Conservation (phyloP, 2,797 vertebrate species). For the Diplodus puntazzo region DNA sequence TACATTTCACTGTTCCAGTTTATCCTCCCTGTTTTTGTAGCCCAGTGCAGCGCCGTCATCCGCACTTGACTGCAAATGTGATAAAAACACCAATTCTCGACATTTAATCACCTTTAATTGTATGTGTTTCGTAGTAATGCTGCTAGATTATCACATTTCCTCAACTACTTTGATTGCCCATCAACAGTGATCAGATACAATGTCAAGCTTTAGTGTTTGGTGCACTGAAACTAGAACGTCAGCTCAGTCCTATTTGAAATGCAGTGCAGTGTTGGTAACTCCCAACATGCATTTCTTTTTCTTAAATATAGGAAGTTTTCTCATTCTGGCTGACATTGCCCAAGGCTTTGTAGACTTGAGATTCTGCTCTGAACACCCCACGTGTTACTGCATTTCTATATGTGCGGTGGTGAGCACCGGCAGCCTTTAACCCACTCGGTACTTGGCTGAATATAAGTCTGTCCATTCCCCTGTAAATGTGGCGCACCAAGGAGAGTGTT, state of each 20-base stretch:
- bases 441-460: constrained; percentile 43
- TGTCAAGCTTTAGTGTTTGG: neutral
- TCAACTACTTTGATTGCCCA: neutral
- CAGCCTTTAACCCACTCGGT: constrained; percentile 38
- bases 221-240: constrained; percentile 1
- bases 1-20: constrained; percentile 53
- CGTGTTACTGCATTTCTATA: constrained; percentile 39
- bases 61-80: constrained; percentile 6
- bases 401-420: constrained; percentile 36
- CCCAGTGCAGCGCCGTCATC: neutral
- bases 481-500: constrained; percentile 73
- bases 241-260: constrained; percentile 32
- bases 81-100: neutral
- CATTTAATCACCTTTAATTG: neutral
- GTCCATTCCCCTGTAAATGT: constrained; percentile 59
- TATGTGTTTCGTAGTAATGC: neutral
- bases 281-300: constrained; percentile 33
- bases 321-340: constrained; percentile 37
- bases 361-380: constrained; percentile 18
- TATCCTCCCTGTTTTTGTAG: constrained; percentile 24
- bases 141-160: neutral
- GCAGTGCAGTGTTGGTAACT: constrained; percentile 21
- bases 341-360: constrained; percentile 41
- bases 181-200: neutral
- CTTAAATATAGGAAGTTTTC: constrained; percentile 34